phyloP scores from a whole-genome alignment of 2,113 vertebrate genomes.

The Tursiops truncatus region DNA sequence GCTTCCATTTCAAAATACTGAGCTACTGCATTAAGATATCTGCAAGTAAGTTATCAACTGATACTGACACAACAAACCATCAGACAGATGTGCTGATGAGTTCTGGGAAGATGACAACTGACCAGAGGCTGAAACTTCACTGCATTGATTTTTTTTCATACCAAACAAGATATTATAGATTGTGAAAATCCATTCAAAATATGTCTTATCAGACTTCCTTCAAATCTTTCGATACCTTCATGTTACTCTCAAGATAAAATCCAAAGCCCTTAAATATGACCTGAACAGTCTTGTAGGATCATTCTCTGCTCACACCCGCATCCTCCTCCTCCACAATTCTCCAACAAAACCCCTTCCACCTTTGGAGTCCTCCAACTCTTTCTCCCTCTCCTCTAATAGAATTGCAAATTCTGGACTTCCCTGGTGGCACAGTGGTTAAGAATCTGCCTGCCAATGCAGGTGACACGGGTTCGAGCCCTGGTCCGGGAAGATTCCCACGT shows the following conservation, averaged over 20 bases:
- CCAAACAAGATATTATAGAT: fast-evolving
- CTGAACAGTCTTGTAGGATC: neutral
- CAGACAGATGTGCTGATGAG: fast-evolving
- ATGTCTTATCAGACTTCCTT: neutral
- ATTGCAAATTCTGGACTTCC: too few species aligned
- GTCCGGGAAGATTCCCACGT: too few species aligned
- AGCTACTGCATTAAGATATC: neutral
- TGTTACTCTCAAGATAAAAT: neutral
- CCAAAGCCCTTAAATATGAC: neutral
- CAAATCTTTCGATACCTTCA: neutral
- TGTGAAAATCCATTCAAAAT: neutral
- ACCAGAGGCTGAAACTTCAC: neutral
- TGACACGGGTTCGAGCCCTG: too few species aligned
- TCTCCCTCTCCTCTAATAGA: neutral
- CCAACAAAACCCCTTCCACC: neutral
- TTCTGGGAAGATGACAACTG: too few species aligned
- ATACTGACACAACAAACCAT: too few species aligned
- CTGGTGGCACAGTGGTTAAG: too few species aligned
- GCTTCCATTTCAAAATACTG: neutral
- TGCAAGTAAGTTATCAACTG: neutral
- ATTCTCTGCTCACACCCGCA: too few species aligned
- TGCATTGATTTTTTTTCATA: neutral
- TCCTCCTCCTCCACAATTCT: neutral
- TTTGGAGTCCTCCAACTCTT: too few species aligned
- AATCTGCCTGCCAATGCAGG: too few species aligned